phyloP scores from a whole-genome alignment of 2,113 vertebrate species.

The Pterocles orientalis region DNA sequence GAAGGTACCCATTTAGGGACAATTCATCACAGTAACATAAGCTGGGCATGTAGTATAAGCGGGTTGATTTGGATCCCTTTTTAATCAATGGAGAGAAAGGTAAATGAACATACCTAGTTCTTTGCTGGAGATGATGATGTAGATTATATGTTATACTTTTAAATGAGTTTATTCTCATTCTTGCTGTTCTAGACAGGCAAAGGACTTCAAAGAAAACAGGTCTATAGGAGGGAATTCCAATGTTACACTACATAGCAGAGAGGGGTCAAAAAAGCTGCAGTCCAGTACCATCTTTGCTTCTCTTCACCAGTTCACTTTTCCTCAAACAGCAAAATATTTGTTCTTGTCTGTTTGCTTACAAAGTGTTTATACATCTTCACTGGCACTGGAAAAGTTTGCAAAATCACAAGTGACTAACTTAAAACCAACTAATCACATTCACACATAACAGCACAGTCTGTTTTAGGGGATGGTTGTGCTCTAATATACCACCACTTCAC shows the following conservation, averaged over 20 bases:
- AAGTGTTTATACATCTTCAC: not conserved
- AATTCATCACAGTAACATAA: not conserved
- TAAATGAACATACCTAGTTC: not conserved
- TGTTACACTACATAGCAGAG: not conserved
- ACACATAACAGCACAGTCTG: not conserved
- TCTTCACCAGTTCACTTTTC: not conserved
- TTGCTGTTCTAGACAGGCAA: not conserved
- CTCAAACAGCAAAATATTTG: not conserved
- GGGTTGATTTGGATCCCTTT: not conserved
- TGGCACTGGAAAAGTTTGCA: not conserved
- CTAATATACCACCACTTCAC: not conserved
- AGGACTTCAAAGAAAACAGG: not conserved
- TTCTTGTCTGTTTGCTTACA: not conserved
- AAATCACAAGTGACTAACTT: not conserved
- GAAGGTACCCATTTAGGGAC: not conserved
- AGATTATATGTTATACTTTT: not conserved
- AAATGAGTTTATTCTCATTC: not conserved
- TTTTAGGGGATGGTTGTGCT: not conserved
- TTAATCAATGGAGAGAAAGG: not conserved
- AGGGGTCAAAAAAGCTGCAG: not conserved
- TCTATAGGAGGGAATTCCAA: not conserved
- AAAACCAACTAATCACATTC: not conserved
- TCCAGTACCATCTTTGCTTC: not conserved
- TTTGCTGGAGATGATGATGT: not conserved
- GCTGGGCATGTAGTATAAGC: fast-evolving